Evolutionary conservation across 2,113 vertebrate species (phyloP), one percentile per base, ranked within the genome.

Genomic region (Gavia stellata): DNA sequence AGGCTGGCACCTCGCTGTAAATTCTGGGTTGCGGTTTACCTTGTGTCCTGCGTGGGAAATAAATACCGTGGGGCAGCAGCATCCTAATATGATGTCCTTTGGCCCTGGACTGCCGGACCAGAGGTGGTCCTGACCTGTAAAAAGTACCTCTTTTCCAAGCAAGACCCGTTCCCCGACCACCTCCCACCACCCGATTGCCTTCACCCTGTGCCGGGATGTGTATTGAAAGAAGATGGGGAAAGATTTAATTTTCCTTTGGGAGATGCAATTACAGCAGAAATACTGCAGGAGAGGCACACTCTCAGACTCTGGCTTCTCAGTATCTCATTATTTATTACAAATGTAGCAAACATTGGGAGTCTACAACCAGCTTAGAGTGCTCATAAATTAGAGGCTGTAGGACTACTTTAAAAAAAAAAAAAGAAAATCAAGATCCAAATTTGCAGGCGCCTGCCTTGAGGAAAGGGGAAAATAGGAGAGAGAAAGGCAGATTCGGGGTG

Each of bases 321-420:
- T 93, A 96, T 95, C 89, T 97, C 97, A 92, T 97, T 97, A 96
- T 98, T 97, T 97, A 96, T 98, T 96, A 96, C 85, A 91, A 96
- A 94, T 88, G 94, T 94, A 98, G 90, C 82, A 97, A 90, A 92
- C 97, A 83, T 91, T 94, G 93, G 93, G 95, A 97, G 74, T 81
- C 92, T 96, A 65, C 83, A 62, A 88, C 71, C 82, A 56, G 70
- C 11, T 74, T 94, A 73, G 73, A 97, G 91, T 80, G 81, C 81
- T 96, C 90, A 81, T 97, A 97, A 97, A 97, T 96, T 92, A 93
- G 68, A 92, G 59, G 12, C 36, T 81, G 61, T 36, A n/a, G 28
- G 62, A 88, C 78, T 91, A 50, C 66, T 92, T 89, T 1, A 33
- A 15, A 8, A 11, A 36, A 59, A 14, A 13, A 71, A 55, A 31